Evolutionary conservation across 2,888 invertebrate genomes (phyloP), one percentile per base, ranked within the genome.

Genomic region (Zygothrica quintamaculata): DNA sequence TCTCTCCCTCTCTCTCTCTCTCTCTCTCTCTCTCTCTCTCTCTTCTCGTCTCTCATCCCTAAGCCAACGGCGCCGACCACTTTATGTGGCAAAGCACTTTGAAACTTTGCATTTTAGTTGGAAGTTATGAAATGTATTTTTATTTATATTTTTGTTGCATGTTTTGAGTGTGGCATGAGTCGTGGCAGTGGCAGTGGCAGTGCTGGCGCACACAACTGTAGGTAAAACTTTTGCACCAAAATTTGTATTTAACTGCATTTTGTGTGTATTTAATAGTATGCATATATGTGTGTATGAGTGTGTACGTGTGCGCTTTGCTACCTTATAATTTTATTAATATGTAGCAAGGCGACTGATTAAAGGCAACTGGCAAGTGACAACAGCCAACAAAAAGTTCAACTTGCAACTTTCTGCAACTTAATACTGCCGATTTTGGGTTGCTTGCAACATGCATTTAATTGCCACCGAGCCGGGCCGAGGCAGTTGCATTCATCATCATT

Each of bases 31-130:
- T 11, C 15, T n/a, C 40, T 8, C 11, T 9, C 25, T 0, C n/a
- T 16, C 37, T 25, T n/a, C n/a, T n/a, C n/a, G n/a, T n/a, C n/a
- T n/a, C n/a, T 12, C 42, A 37, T 22, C 43, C 39, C 33, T 13
- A 26, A 5, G 12, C 34, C 31, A 18, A 36, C 22, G 18, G 15
- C 58, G 5, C n/a, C 48, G n/a, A 29, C 50, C 56, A 43, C 68
- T 61, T 62, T 57, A 56, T 65, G 58, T 56, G 52, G 39, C 48
- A 70, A 65, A 72, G 68, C 81, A 73, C 53, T 64, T 47, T 40
- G 44, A 77, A 75, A 66, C 60, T 77, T 73, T 73, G 52, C 59
- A 62, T 77, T 75, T 74, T 57, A 59, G 74, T 57, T 29, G 68
- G 61, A 74, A 77, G 61, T 75, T 77, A 69, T 73, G 74, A 53